Conservation (phyloP, 2,888 invertebrate genomes). For the Leucophenga montana region DNA sequence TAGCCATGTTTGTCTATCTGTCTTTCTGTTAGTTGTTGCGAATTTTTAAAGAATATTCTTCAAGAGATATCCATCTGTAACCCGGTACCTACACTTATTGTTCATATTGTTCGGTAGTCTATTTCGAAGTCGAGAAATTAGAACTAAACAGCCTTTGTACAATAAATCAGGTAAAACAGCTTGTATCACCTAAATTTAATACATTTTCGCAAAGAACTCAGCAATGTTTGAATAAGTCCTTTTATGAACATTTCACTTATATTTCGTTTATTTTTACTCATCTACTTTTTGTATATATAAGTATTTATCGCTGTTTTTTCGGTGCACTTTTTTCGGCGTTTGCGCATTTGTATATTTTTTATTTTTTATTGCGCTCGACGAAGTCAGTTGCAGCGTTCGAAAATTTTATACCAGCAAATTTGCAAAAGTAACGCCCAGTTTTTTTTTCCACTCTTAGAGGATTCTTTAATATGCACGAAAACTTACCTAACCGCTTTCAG, state of each 20-base stretch:
- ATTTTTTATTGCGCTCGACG: conserved; percentile 34
- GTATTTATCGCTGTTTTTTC: conserved; percentile 34
- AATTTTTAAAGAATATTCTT: too few relatives aligned
- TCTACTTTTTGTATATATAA: conserved; percentile 29
- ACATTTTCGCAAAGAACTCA: too few relatives aligned
- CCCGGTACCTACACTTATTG: too few relatives aligned
- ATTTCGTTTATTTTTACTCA: conserved; percentile 22
- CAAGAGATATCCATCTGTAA: too few relatives aligned
- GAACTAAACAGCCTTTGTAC: too few relatives aligned
- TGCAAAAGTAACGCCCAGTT: background rate
- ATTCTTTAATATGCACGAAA: background rate
- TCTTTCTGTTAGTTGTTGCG: too few relatives aligned
- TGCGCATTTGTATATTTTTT: conserved; percentile 50
- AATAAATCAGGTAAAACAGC: too few relatives aligned
- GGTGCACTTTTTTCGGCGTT: conserved; percentile 50
- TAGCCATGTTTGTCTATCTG: too few relatives aligned
- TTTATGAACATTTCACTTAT: conserved; percentile 15
- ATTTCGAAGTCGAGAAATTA: too few relatives aligned
- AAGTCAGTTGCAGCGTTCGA: conserved; percentile 21
- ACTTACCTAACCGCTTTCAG: conserved; percentile 79
- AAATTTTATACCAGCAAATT: background rate
- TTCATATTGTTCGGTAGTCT: too few relatives aligned
- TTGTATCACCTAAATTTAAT: too few relatives aligned
- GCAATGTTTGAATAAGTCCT: background rate
- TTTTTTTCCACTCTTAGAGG: conserved; percentile 20